A percentile compares a stretch with the other conserved stretches of the same genome.
Evolutionary conservation across 2,797 vertebrate genomes (phyloP).

Genomic region (Enteromius unitaeniatus): DNA sequence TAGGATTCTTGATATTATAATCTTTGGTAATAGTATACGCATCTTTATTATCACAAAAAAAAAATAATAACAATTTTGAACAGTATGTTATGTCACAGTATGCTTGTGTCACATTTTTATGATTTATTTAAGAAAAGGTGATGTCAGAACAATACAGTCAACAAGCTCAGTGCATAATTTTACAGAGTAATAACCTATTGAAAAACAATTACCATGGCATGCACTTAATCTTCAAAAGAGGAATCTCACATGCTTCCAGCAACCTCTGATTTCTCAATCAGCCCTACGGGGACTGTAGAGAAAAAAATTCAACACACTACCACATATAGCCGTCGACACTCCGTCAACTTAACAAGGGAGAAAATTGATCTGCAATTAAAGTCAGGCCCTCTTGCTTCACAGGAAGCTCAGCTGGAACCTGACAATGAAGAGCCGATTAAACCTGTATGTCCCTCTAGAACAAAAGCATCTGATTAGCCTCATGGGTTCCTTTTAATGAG

Average conservation of each 20-base stretch:
- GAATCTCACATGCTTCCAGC: slow-evolving; percentile 1
- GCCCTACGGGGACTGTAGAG: not conserved
- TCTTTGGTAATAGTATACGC: not conserved
- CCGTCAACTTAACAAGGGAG: slow-evolving; percentile 43
- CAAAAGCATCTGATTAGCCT: slow-evolving; percentile 61
- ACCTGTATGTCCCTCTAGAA: slow-evolving; percentile 55
- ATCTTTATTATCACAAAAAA: no score
- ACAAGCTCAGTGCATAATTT: not conserved
- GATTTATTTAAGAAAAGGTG: not conserved
- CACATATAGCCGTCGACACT: slow-evolving; percentile 21
- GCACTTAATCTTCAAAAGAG: not conserved
- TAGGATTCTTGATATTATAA: not conserved
- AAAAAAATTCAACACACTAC: slow-evolving; percentile 40
- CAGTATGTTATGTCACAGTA: not conserved
- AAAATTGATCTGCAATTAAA: slow-evolving; percentile 61
- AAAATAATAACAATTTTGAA: not conserved
- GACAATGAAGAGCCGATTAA: slow-evolving; percentile 59
- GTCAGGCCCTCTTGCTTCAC: slow-evolving; percentile 46
- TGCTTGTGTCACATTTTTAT: not conserved
- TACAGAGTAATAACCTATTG: not conserved
- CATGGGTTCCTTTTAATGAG: slow-evolving; percentile 56
- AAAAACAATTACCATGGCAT: slow-evolving; percentile 1
- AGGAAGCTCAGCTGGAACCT: slow-evolving; percentile 43
- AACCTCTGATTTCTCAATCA: slow-evolving; percentile 28
- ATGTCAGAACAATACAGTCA: not conserved